Evolutionary conservation across 1,140 invertebrate genomes (phyloP).

Genomic region (Coelopa frigida): DNA sequence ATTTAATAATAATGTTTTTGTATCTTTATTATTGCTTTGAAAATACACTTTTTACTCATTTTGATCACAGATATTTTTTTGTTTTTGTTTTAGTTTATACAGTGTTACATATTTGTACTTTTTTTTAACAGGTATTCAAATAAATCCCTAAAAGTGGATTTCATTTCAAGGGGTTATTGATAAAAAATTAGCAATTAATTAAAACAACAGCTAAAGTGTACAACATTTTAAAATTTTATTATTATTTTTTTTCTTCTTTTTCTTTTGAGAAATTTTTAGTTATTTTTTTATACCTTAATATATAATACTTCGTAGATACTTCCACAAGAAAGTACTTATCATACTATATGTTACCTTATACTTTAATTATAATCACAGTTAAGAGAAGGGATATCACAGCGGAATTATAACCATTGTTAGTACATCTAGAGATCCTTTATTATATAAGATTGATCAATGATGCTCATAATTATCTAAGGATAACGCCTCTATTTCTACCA

Average conservation of each 20-base stretch:
- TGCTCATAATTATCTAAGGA: no score
- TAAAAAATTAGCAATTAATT: conserved; percentile 4
- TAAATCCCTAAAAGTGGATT: conserved; percentile 6
- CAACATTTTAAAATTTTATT: conserved; percentile 11
- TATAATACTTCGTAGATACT: no score
- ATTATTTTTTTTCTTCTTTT: not conserved
- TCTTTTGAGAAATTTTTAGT: no score
- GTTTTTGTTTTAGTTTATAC: conserved; percentile 1
- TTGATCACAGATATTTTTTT: conserved; percentile 5
- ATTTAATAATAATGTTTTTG: not conserved
- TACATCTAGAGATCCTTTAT: no score
- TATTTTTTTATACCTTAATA: no score
- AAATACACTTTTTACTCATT: conserved; percentile 3
- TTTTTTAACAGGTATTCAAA: conserved; percentile 5
- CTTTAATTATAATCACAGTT: no score
- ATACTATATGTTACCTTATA: no score
- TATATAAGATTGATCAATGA: no score
- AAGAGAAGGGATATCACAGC: no score
- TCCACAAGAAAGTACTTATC: conserved; percentile 5
- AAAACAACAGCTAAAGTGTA: conserved; percentile 9
- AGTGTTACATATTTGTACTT: conserved; percentile 9
- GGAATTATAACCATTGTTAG: no score
- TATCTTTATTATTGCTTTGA: not conserved
- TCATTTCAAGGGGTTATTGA: not conserved
- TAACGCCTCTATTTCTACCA: no score